Evolutionary conservation across 2,888 invertebrate genomes (phyloP).

Genomic region (Strigamia transsilvanica): DNA sequence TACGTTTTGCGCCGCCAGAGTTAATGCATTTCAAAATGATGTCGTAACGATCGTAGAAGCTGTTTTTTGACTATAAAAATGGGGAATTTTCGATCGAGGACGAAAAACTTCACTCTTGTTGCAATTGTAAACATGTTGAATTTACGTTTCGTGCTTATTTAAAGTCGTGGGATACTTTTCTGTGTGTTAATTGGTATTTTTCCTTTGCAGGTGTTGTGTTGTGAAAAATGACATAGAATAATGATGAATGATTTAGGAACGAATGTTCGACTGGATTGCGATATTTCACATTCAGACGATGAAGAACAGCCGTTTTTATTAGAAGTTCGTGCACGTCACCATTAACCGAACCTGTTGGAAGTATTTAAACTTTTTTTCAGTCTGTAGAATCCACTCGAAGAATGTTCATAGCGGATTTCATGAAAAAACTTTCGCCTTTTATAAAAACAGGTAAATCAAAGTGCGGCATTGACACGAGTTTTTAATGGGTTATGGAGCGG

Average conservation of each 20-base stretch:
- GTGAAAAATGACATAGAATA: not conserved
- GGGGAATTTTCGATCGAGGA: no score
- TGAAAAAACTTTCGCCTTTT: not conserved
- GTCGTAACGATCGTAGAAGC: no score
- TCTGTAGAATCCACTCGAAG: not conserved
- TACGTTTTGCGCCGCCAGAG: not conserved
- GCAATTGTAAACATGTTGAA: no score
- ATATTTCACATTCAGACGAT: not conserved
- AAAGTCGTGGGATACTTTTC: no score
- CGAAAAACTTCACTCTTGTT: no score
- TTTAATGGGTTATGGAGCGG: no score
- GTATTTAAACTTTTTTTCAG: not conserved
- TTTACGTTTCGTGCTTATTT: no score
- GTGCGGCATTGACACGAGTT: not conserved
- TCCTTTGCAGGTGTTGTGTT: not conserved
- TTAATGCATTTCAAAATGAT: no score
- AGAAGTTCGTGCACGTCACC: not conserved
- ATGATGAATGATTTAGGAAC: not conserved
- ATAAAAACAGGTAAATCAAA: not conserved
- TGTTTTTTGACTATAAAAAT: no score
- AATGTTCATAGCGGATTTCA: not conserved
- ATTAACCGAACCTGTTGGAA: no score
- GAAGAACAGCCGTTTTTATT: not conserved
- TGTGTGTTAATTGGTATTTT: no score
- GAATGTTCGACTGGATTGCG: no score